Percentiles rank a stretch among this genome's conserved stretches.
phyloP scores from a whole-genome alignment of 2,113 vertebrate genomes.

The Pungitius pungitius region DNA sequence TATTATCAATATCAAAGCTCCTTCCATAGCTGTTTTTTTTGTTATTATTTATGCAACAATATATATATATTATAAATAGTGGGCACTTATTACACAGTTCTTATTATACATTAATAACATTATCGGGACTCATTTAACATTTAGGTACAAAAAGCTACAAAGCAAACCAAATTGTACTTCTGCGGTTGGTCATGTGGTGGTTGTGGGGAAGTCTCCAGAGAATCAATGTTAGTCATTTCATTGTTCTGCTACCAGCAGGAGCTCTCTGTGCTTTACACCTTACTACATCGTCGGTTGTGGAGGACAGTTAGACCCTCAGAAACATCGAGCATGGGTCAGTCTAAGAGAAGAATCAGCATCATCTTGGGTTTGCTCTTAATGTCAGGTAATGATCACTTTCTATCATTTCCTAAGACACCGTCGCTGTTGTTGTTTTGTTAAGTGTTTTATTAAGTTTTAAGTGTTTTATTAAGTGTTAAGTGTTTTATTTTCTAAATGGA shows the following conservation, averaged over 20 bases:
- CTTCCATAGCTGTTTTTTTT: too few species aligned
- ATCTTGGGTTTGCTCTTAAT: conserved; percentile 53
- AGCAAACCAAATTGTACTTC: not conserved
- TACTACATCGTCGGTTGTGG: not conserved
- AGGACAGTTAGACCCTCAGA: not conserved
- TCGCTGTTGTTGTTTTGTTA: not conserved
- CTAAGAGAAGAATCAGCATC: conserved; percentile 25
- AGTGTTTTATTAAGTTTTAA: too few species aligned
- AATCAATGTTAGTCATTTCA: conserved; percentile 1
- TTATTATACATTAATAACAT: not conserved
- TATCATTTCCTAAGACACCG: not conserved
- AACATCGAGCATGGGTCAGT: conserved; percentile 59
- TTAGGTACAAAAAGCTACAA: not conserved
- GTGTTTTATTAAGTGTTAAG: not conserved
- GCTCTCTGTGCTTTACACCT: not conserved
- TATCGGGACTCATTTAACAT: not conserved
- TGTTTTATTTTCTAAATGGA: not conserved
- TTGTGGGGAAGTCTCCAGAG: conserved; percentile 31
- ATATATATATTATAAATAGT: too few species aligned
- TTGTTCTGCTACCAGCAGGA: not conserved
- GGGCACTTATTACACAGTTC: not conserved
- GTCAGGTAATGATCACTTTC: conserved; percentile 67
- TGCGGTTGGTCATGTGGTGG: not conserved
- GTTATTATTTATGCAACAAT: too few species aligned
- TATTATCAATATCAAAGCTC: too few species aligned